Conservation (phyloP, 1,140 invertebrate species). For the Bombus terrestris region DNA sequence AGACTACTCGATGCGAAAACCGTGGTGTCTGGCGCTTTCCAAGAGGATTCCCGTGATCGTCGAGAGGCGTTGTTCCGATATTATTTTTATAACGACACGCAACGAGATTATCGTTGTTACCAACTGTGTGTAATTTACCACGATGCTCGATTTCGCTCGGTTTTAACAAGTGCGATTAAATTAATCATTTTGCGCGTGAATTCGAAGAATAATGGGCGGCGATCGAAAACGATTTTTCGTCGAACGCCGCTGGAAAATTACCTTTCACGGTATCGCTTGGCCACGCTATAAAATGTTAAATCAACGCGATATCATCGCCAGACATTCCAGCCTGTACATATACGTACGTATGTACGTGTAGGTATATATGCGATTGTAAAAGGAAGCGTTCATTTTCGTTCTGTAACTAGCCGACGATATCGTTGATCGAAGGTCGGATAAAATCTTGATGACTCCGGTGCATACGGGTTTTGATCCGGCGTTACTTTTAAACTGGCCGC, state of each 20-base stretch:
- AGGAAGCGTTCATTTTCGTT: slow-evolving; percentile 13
- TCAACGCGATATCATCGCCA: background rate
- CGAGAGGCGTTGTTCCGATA: background rate
- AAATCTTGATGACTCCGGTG: slow-evolving; percentile 7
- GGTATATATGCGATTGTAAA: background rate
- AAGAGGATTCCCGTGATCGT: background rate
- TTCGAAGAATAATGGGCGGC: background rate
- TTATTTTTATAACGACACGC: background rate
- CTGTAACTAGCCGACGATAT: background rate
- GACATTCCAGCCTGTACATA: background rate
- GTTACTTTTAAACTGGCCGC: background rate
- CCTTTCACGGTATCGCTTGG: background rate
- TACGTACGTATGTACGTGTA: background rate
- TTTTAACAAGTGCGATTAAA: background rate
- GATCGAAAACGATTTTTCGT: background rate
- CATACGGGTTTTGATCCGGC: background rate
- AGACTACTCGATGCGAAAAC: background rate
- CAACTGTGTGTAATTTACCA: background rate
- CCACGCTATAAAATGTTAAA: slow-evolving; percentile 2
- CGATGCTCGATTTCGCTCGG: background rate
- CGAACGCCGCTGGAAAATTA: background rate
- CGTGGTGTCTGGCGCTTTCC: background rate
- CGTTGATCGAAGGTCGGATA: background rate
- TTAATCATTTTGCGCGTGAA: background rate
- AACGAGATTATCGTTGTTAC: background rate